Conservation (phyloP, 2,797 vertebrate genomes). For the Falco rusticolus region DNA sequence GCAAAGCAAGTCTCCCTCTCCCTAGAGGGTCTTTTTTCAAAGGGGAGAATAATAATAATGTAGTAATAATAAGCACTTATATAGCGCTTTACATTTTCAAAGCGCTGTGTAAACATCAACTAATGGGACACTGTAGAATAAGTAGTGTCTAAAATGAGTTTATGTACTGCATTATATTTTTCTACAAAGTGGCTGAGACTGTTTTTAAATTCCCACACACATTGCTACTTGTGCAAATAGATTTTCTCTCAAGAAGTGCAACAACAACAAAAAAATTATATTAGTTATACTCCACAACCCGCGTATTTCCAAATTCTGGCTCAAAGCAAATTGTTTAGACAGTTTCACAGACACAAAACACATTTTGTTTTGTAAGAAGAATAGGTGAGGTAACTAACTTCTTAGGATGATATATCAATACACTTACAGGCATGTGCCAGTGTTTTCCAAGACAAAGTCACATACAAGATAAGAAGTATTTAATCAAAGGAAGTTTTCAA, state of each 20-base stretch:
- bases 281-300: not conserved
- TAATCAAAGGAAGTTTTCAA: slow-evolving; percentile 62
- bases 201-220: slow-evolving; percentile 37
- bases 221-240: slow-evolving; percentile 40
- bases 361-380: slow-evolving; percentile 64
- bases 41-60: slow-evolving; percentile 70
- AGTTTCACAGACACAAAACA: slow-evolving; percentile 50
- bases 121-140: slow-evolving; percentile 69
- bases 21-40: slow-evolving; percentile 65
- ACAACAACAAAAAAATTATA: not conserved
- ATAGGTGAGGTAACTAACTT: slow-evolving; percentile 56
- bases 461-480: slow-evolving; percentile 28
- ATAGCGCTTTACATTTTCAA: slow-evolving; percentile 72
- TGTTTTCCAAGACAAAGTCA: slow-evolving; percentile 46
- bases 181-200: slow-evolving; percentile 39
- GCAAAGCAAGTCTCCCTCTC: slow-evolving; percentile 61
- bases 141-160: slow-evolving; percentile 69
- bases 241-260: slow-evolving; percentile 9
- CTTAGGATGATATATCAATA: slow-evolving; percentile 37
- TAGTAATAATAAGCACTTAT: slow-evolving; percentile 74
- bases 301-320: not conserved
- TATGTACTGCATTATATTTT: slow-evolving; percentile 58
- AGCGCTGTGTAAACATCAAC: slow-evolving; percentile 61
- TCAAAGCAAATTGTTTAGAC: slow-evolving; percentile 49
- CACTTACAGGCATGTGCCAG: slow-evolving; percentile 3